Conservation (phyloP, 2,888 invertebrate species). For the Encarsia formosa region DNA sequence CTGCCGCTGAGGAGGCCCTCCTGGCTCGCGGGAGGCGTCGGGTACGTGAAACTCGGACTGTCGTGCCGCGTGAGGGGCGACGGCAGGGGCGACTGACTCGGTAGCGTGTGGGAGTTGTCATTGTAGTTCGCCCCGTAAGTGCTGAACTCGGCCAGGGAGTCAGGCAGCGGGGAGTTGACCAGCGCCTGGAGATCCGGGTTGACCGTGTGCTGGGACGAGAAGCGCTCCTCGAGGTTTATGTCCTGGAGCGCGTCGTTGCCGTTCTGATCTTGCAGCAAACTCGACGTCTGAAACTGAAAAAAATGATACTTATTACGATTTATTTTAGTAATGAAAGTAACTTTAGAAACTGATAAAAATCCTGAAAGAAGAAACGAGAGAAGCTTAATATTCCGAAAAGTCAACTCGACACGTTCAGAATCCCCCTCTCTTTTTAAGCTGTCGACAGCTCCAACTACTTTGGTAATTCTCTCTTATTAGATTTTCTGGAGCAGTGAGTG, state of each 20-base stretch:
- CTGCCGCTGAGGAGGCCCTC: slow-evolving; percentile 70
- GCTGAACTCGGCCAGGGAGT: slow-evolving; percentile 77
- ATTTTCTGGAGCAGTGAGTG: too few species aligned
- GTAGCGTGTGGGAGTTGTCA: slow-evolving; percentile 51
- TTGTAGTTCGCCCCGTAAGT: slow-evolving; percentile 61
- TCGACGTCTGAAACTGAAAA: slow-evolving; percentile 47
- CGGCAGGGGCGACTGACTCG: slow-evolving; percentile 61
- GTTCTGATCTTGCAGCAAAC: slow-evolving; percentile 48
- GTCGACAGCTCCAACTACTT: too few species aligned
- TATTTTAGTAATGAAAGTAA: too few species aligned
- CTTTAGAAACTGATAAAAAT: too few species aligned
- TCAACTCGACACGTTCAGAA: too few species aligned
- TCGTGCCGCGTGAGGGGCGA: slow-evolving; percentile 61
- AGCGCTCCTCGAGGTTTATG: slow-evolving; percentile 52
- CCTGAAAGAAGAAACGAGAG: too few species aligned
- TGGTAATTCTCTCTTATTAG: too few species aligned
- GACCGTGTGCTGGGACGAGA: slow-evolving; percentile 55
- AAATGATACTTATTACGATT: too few species aligned
- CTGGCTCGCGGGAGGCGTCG: slow-evolving; percentile 84
- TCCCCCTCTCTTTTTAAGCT: too few species aligned
- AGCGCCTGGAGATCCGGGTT: slow-evolving; percentile 73
- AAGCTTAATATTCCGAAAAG: too few species aligned
- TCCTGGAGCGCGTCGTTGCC: slow-evolving; percentile 50
- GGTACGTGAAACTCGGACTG: slow-evolving; percentile 77
- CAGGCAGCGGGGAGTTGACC: slow-evolving; percentile 72